Evolutionary conservation across 2,888 invertebrate genomes (phyloP).

Genomic region (Noctua janthina): DNA sequence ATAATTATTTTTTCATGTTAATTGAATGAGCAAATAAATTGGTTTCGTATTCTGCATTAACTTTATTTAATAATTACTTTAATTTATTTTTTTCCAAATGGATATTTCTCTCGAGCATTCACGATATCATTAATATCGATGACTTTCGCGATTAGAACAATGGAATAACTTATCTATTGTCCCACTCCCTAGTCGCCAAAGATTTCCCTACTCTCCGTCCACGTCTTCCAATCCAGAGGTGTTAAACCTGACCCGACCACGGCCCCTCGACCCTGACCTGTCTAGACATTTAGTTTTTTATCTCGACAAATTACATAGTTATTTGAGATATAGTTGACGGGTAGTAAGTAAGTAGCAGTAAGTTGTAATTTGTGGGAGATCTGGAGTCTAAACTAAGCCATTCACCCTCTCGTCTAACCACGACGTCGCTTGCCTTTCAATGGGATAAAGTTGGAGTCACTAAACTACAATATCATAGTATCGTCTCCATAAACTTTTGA

Average conservation of each 20-base stretch:
- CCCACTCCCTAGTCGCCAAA: not conserved
- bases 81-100: constrained; percentile 3
- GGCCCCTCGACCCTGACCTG: not conserved
- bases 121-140: not conserved
- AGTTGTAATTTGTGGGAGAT: too few relatives aligned
- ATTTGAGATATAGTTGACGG: too few relatives aligned
- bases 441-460: not conserved
- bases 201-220: not conserved
- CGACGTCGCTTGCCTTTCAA: not conserved
- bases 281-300: not conserved
- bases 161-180: not conserved
- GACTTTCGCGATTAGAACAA: not conserved
- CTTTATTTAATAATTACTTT: constrained; percentile 17
- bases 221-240: not conserved
- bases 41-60: constrained; percentile 26
- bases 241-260: not conserved
- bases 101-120: not conserved
- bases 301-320: too few relatives aligned
- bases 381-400: not conserved
- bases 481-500: too few relatives aligned
- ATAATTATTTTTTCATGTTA: constrained; percentile 56
- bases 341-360: too few relatives aligned
- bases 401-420: not conserved
- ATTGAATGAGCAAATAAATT: constrained; percentile 48
- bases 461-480: not conserved